These are phyloP conservation scores for Adelphocoris suturalis DNA, from an alignment of 2,888 invertebrate species.

Conservation along the genomic window DNA sequence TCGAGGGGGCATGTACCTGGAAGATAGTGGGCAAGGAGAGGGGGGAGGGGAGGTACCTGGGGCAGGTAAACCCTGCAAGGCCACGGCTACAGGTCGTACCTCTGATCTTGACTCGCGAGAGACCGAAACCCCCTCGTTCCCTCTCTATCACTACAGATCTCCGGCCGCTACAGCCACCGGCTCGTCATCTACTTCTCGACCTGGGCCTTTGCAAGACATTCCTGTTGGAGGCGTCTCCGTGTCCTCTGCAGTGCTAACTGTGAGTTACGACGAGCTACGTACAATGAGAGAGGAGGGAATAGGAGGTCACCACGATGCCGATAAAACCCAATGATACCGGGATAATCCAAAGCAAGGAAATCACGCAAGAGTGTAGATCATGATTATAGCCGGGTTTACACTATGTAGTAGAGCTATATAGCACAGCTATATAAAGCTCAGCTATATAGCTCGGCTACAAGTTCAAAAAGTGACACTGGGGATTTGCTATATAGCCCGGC, in stretches of 20 bases:
- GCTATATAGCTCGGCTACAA: too few species aligned
- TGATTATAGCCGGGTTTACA: too few species aligned
- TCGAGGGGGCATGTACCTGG: slow-evolving; percentile 73
- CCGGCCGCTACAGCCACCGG: slow-evolving; percentile 1
- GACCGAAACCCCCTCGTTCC: slow-evolving; percentile 5
- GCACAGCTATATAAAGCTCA: too few species aligned
- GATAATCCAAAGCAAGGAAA: too few species aligned
- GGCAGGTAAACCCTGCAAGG: slow-evolving; percentile 74
- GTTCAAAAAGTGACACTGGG: too few species aligned
- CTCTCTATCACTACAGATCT: neutral
- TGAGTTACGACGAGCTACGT: too few species aligned
- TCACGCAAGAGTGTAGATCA: too few species aligned
- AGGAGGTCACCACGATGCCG: too few species aligned
- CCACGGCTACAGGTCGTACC: slow-evolving; percentile 60
- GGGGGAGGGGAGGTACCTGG: slow-evolving; percentile 58
- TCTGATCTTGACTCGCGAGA: slow-evolving; percentile 53
- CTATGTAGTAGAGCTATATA: too few species aligned
- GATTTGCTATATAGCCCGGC: too few species aligned
- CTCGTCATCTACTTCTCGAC: slow-evolving; percentile 27
- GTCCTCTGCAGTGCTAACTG: neutral
- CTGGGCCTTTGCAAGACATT: neutral
- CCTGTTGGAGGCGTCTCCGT: neutral
- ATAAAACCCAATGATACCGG: too few species aligned
- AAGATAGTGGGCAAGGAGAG: slow-evolving; percentile 44
- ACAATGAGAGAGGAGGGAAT: too few species aligned